These are phyloP conservation scores for Eurosta solidaginis DNA, from an alignment of 1,140 invertebrate genomes.

Conservation along the genomic window DNA sequence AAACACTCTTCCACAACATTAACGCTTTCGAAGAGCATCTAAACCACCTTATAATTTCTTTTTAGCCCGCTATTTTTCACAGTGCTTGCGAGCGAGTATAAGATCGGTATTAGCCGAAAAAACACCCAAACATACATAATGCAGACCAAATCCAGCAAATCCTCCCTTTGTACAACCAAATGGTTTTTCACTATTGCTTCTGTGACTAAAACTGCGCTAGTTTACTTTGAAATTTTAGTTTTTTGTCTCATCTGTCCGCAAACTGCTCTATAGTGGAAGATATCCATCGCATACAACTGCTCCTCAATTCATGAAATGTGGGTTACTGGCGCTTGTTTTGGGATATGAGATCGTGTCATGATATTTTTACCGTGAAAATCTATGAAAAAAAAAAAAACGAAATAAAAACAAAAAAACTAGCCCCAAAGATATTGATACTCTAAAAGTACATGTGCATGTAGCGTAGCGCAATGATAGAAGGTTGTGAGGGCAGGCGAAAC, in stretches of 20 bases:
- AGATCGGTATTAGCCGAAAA: no score
- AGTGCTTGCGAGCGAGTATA: no score
- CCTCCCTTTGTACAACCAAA: no score
- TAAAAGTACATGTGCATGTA: neutral
- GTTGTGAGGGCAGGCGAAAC: slow-evolving; percentile 2
- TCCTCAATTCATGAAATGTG: slow-evolving; percentile 31
- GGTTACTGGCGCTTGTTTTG: slow-evolving; percentile 36
- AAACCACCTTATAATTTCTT: no score
- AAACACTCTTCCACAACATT: no score
- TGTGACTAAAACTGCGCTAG: no score
- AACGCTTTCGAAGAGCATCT: no score
- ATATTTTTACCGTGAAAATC: slow-evolving; percentile 32
- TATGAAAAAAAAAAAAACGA: slow-evolving; percentile 26
- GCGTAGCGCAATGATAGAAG: neutral
- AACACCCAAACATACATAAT: no score
- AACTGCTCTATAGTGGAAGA: neutral
- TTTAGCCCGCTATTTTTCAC: no score
- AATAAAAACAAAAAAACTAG: neutral
- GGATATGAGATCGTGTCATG: slow-evolving; percentile 35
- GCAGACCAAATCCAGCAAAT: no score
- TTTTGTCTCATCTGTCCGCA: neutral
- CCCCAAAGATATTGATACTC: neutral
- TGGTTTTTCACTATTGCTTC: no score
- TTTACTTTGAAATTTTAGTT: neutral
- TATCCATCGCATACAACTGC: slow-evolving; percentile 2